A percentile compares a stretch with the other conserved stretches of the same genome.
phyloP scores from a whole-genome alignment of 1,140 invertebrate species.

The Linepithema humile region DNA sequence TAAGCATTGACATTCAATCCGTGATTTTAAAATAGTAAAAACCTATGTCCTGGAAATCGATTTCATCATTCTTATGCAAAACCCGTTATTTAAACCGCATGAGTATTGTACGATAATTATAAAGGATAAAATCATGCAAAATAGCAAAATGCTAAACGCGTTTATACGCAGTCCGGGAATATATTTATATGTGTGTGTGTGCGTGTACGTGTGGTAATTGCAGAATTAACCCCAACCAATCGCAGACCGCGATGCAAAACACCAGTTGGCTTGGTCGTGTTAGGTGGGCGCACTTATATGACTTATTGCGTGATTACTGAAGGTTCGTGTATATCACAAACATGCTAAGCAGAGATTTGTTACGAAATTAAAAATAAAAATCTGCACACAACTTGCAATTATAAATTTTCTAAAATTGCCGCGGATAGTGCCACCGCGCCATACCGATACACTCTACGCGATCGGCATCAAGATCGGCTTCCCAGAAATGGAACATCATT shows the following conservation, averaged over 20 bases:
- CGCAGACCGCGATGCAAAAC: constrained; percentile 9
- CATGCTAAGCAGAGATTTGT: constrained; percentile 61
- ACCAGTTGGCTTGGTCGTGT: constrained; percentile 11
- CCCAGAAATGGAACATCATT: constrained; percentile 31
- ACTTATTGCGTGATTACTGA: constrained; percentile 66
- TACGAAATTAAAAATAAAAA: constrained; percentile 51
- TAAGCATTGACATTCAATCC: not conserved
- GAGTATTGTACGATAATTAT: not conserved
- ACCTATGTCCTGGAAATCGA: not conserved
- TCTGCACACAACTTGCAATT: not conserved
- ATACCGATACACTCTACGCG: not conserved
- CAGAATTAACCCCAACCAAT: constrained; percentile 41
- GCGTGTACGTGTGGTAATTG: constrained; percentile 37
- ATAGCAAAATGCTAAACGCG: not conserved
- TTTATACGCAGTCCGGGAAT: not conserved
- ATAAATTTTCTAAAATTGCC: not conserved
- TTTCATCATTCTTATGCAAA: constrained; percentile 20
- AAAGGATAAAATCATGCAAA: not conserved
- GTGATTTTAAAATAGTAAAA: not conserved
- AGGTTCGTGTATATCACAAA: constrained; percentile 62
- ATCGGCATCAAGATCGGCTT: not conserved
- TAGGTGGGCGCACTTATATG: constrained; percentile 15
- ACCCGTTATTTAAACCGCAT: constrained; percentile 24
- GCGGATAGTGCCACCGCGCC: not conserved
- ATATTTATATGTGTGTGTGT: no score